Conservation (phyloP, 2,888 invertebrate genomes). For the Fragum whitleyi region DNA sequence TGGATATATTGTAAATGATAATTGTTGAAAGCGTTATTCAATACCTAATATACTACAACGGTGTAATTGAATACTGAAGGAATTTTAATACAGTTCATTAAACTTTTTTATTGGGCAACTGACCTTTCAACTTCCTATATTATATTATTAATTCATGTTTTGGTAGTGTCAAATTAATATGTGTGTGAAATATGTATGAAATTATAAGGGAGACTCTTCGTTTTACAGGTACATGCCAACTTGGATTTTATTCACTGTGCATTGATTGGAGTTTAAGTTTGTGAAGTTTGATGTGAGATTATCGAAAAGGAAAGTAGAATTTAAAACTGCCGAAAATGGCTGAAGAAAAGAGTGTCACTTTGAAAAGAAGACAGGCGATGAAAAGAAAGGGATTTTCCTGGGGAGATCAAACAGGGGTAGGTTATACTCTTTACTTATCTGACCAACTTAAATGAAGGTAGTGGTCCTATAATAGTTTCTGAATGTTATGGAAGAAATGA, state of each 20-base stretch:
- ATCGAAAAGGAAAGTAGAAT: not conserved
- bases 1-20: too few relatives aligned
- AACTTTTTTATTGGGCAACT: not conserved
- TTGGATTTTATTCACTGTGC: not conserved
- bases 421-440: conserved; percentile 12
- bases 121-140: not conserved
- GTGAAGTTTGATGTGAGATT: not conserved
- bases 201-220: not conserved
- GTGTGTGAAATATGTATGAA: conserved; percentile 4
- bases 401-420: conserved; percentile 52
- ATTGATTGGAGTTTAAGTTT: not conserved
- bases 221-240: not conserved
- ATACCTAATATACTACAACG: too few relatives aligned
- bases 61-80: not conserved
- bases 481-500: too few relatives aligned
- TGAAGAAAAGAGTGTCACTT: conserved; percentile 43
- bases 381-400: conserved; percentile 63
- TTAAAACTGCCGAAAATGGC: conserved; percentile 32
- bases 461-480: too few relatives aligned
- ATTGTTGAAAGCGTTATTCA: too few relatives aligned
- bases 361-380: conserved; percentile 66
- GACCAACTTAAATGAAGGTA: too few relatives aligned
- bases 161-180: not conserved
- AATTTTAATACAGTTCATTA: not conserved
- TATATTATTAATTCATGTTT: not conserved